Base-by-base conservation (phyloP, 2,113 vertebrate species). In the Suricata suricatta region DNA sequence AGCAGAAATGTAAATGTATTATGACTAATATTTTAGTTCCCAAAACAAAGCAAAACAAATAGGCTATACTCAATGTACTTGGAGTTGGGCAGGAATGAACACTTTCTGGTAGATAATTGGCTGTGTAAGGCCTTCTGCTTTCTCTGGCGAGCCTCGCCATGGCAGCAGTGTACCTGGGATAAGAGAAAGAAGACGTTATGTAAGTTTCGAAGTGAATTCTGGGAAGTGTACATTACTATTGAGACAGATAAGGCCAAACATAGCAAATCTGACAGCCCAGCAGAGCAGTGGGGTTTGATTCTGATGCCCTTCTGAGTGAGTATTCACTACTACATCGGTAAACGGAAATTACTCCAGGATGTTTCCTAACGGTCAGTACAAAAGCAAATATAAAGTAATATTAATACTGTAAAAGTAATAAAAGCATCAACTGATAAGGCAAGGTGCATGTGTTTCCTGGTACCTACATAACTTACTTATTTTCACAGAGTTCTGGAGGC, bases 21-120 rank as follows among this genome's bases (percentile, higher is more conserved):
- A 25, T 15, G 29, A 90, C 23, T 74, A 68, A 64, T 35, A 92
- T 31, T 52, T 92, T 93, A 89, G 27, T 84, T 87, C 5, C 87
- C 47, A 86, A 85, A 87, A 27, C 12, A 50, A 82, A 88, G 41
- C 21, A 12, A 95, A 87, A 54, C 21, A 92, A 47, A 33, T 5
- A 86, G 44, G 19, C 29, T 72, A 33, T 87, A 69, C 17, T 90
- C 47, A 64, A 23, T 84, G 96, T 96, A 98, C 98, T 84, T 54
- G 89, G 91, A 82, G 54, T 16, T 64, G 92, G 44, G 35, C 2
- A 66, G 72, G 2, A 10, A 27, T 0, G 27, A 3, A 0, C 2
- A 21, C 7, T 38, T n/a, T n/a, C 2, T 0, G 1, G 2, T 50
- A 10, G 68, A 7, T 17, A 10, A 7, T 0, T 5, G 66, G 1